A percentile compares a stretch with the other conserved stretches of the same genome.
Evolutionary conservation across 2,888 invertebrate species (phyloP).

Genomic region (Metacarcinus magister): DNA sequence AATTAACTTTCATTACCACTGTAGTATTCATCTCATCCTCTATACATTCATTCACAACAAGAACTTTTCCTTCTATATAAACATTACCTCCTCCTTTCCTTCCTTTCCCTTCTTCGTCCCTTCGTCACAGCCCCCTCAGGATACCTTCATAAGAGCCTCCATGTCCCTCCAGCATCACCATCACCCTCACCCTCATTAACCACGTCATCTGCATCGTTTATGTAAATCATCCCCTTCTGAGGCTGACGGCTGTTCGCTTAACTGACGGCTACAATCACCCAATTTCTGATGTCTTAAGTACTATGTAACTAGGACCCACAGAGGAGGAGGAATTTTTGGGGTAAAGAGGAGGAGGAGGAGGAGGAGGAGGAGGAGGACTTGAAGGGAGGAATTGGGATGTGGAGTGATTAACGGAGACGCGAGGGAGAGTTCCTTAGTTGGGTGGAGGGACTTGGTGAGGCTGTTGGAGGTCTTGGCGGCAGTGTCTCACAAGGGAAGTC

Average conservation of each 20-base stretch:
- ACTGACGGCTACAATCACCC: not conserved
- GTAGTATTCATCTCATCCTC: not conserved
- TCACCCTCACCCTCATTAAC: constrained; percentile 31
- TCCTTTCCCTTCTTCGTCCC: not conserved
- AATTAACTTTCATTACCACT: not conserved
- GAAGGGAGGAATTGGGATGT: not conserved
- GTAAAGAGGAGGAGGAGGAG: not conserved
- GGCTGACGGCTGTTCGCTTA: not conserved
- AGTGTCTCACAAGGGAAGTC: constrained; percentile 7
- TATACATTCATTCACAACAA: not conserved
- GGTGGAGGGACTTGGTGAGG: not conserved
- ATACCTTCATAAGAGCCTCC: not conserved
- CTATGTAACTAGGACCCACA: not conserved
- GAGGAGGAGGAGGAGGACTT: not conserved
- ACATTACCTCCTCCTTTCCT: not conserved
- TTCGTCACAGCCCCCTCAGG: not conserved
- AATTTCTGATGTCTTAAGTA: constrained; percentile 35
- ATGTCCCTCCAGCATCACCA: not conserved
- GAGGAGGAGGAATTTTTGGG: constrained; percentile 21
- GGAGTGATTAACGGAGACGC: not conserved
- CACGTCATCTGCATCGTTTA: constrained; percentile 17
- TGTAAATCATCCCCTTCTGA: constrained; percentile 4
- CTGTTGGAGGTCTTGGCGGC: not conserved
- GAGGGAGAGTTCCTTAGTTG: not conserved
- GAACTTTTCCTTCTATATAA: not conserved